A percentile compares a stretch with the other conserved stretches of the same genome.
phyloP scores from a whole-genome alignment of 2,113 vertebrate species.

The Rhinoptilus africanus region DNA sequence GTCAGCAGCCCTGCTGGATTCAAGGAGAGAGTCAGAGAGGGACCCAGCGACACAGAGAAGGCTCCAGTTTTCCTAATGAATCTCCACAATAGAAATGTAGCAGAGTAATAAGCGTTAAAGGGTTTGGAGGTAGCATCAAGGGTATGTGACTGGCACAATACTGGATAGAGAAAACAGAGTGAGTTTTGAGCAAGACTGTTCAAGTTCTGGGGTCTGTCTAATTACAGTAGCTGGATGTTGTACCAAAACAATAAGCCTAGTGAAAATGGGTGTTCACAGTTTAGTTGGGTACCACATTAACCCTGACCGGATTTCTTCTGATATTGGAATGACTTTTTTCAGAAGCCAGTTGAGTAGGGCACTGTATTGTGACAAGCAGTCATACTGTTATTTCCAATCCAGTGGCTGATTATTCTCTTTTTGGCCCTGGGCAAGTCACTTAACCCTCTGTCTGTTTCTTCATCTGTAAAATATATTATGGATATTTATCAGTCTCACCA shows the following conservation, averaged over 20 bases:
- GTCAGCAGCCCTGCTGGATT: background rate
- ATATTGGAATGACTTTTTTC: background rate
- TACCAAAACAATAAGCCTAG: background rate
- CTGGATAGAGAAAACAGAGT: background rate
- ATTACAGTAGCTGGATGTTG: background rate
- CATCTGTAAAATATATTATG: conserved; percentile 62
- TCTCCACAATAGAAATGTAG: background rate
- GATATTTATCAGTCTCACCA: conserved; percentile 68
- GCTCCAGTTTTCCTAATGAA: background rate
- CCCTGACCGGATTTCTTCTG: background rate
- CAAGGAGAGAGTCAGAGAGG: background rate
- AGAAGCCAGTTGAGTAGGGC: background rate
- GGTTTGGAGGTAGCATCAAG: background rate
- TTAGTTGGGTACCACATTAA: background rate
- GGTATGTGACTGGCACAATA: background rate
- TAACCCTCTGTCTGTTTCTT: conserved; percentile 59
- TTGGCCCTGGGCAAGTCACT: conserved; percentile 46
- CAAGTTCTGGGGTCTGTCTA: background rate
- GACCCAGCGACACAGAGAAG: background rate
- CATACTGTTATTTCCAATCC: conserved; percentile 1
- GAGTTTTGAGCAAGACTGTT: background rate
- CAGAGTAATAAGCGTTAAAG: background rate
- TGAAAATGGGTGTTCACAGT: background rate
- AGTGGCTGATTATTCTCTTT: conserved; percentile 37
- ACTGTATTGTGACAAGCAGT: background rate